Base-by-base conservation (phyloP, 2,888 invertebrate species). In the Salticus scenicus region DNA sequence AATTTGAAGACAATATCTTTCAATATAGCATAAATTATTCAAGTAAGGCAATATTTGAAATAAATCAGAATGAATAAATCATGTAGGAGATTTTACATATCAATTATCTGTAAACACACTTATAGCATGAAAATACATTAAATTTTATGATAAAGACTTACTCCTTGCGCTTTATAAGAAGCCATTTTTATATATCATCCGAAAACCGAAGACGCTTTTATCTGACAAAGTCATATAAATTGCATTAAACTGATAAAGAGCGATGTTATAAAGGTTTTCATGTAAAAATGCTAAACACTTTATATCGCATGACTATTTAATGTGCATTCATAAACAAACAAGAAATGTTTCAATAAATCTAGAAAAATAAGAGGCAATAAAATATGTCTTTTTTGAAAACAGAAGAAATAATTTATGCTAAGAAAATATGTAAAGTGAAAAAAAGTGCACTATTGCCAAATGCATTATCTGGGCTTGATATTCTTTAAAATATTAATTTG, bases 281-380 rank as follows among this genome's bases (percentile, higher is more conserved):
- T n/a, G 17, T 10, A 47, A 47, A 47, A 47, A 47, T 47, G 47
- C n/a, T 47, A 47, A 47, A 47, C 17, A 47, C 17, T 47, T 47
- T 47, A 47, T 47, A 17, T 17, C 47, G 10, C 47, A 47, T 47
- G 17, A 47, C 47, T 12, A 7, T 12, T 2, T 17, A 47, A 47
- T 47, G 17, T 47, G 47, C 47, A 47, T 47, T 47, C 17, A 47
- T 47, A 47, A 47, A 47, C 47, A 12, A 47, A 47, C 47, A 47
- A 47, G 17, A 47, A 12, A 47, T n/a, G 17, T 47, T 47, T n/a
- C 47, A 47, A 47, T 47, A 47, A 47, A 47, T 47, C 47, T 47
- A 47, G 47, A 47, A 47, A 47, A 47, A 47, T 47, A 47, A 12
- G 10, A 47, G 47, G 47, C 47, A 47, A 47, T 47, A 47, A 47